phyloP scores from a whole-genome alignment of 2,888 invertebrate genomes.

The Eretmocerus hayati region DNA sequence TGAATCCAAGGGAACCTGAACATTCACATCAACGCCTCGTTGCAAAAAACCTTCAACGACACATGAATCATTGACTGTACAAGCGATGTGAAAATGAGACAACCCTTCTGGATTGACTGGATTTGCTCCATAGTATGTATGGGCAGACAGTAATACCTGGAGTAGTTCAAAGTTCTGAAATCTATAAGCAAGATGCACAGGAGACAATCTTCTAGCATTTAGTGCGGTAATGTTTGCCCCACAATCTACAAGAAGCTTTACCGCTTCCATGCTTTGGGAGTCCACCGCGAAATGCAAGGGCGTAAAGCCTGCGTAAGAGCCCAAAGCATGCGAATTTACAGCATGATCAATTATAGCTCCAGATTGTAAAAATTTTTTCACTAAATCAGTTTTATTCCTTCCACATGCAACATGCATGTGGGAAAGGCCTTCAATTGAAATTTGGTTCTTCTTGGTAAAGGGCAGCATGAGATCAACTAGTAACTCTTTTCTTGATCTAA shows the following conservation, averaged over 20 bases:
- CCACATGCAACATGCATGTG: neutral
- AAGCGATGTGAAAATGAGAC: constrained; percentile 2
- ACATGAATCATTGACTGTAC: neutral
- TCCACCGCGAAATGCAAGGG: neutral
- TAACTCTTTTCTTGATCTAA: neutral
- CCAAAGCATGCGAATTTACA: neutral
- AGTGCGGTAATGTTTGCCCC: neutral
- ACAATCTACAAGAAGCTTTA: neutral
- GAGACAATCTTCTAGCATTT: neutral
- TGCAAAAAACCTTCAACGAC: neutral
- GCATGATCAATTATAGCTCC: neutral
- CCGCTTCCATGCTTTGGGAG: neutral
- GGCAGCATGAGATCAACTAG: neutral
- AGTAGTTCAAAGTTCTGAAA: neutral
- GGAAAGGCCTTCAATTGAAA: neutral
- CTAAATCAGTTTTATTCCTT: neutral
- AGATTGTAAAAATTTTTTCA: neutral
- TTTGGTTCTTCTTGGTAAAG: neutral
- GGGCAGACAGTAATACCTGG: neutral
- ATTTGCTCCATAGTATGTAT: neutral
- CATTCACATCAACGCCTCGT: neutral
- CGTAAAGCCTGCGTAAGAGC: neutral
- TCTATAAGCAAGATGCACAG: neutral
- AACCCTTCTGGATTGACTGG: neutral
- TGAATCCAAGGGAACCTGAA: neutral